These are phyloP conservation scores for Drosophila prostipennis DNA, from an alignment of 2,888 invertebrate genomes.

Conservation along the genomic window DNA sequence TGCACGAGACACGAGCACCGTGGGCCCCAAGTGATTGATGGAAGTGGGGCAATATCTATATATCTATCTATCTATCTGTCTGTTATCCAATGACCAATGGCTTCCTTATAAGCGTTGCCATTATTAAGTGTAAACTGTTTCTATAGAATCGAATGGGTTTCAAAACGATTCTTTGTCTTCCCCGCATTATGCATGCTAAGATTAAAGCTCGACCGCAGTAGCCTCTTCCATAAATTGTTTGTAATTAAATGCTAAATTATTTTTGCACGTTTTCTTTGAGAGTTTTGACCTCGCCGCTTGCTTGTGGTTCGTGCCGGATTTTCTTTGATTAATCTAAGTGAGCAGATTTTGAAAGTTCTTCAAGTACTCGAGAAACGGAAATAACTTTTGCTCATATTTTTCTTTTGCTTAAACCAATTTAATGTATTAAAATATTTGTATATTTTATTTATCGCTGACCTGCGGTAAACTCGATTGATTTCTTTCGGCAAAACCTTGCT, in stretches of 20 bases:
- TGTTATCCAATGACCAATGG: constrained; percentile 2
- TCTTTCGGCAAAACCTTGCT: not conserved
- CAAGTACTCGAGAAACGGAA: constrained; percentile 2
- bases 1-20: constrained; percentile 42
- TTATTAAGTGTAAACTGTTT: constrained; percentile 1
- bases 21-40: constrained; percentile 20
- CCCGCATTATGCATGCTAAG: constrained; percentile 12
- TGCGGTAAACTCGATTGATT: constrained; percentile 1
- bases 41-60: constrained; percentile 7
- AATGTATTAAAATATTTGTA: not conserved
- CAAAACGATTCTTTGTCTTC: constrained; percentile 13
- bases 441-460: not conserved
- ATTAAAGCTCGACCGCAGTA: constrained; percentile 17
- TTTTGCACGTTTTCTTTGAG: constrained; percentile 30
- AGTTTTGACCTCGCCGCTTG: constrained; percentile 26
- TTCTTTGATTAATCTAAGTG: constrained; percentile 8
- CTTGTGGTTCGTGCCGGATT: constrained; percentile 30
- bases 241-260: constrained; percentile 38
- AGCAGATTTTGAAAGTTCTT: constrained; percentile 14
- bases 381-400: constrained; percentile 1
- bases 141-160: constrained; percentile 2
- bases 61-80: not conserved
- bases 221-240: constrained; percentile 28
- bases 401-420: not conserved
- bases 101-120: constrained; percentile 14